Base-by-base conservation (phyloP, 92 coral and sea anemone genomes). In the Zoanthus sansibaricus region DNA sequence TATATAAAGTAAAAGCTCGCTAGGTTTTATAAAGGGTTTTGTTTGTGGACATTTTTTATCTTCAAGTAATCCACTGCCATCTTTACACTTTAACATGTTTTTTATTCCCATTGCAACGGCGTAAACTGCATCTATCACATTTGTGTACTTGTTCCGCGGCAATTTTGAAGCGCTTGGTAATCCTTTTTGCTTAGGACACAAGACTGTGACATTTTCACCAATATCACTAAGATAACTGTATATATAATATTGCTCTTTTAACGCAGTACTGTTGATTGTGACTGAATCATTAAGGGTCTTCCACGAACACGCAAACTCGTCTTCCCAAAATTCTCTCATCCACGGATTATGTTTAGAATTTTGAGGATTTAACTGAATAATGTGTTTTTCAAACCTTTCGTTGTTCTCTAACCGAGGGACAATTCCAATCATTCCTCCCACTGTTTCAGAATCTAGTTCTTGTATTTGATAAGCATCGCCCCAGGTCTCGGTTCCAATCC, bases 401-500 rank as follows among this genome's bases (percentile, higher is more conserved):
- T 95, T 91, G 44, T 79, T 90, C 48, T 89, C 91, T 52, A 97
- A 71, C 62, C 74, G 93, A 3, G 99, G 99, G 12, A 97, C 85
- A 15, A 97, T 91, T 45, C 99, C 99, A 1, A 97, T 84, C 99
- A 95, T 95, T 21, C 99, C 99, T 0, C 96, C 94, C 5, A 97
- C 96, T 9, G 87, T 88, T 31, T 91, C 89, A 17, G 89, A 90
- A 68, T 82, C 88, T 42, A 93, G 77, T 12, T 87, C 78, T 20
- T 89, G 79, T 12, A 93, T 90, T 71, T 91, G 93, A 79, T 91
- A 84, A 46, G 95, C 89, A 75, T 97, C 99, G 6, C 99, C 99
- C 99, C 99, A 97, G 6, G 99, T 95, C 75, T 97, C 99, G 7
- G 99, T 97, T 16, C 99, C 99, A 10, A 97, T 97, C 99, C 99